A percentile compares a stretch with the other conserved stretches of the same genome.
phyloP scores from a whole-genome alignment of 2,888 invertebrate genomes.

The Cremastobaeus sp. region DNA sequence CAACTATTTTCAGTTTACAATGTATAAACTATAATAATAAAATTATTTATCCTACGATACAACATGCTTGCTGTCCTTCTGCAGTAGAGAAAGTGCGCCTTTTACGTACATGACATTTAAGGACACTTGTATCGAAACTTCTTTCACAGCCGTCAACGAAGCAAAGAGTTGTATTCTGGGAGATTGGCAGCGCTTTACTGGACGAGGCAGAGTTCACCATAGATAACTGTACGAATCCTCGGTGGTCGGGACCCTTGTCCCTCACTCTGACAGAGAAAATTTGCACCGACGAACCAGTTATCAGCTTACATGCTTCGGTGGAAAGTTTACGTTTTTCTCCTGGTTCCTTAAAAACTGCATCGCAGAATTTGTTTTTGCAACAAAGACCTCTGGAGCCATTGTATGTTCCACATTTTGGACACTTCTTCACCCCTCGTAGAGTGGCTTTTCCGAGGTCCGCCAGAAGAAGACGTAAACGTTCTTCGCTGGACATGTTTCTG shows the following conservation, averaged over 20 bases:
- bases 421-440: constrained; percentile 85
- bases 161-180: constrained; percentile 79
- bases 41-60: too few relatives aligned
- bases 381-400: constrained; percentile 87
- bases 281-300: constrained; percentile 82
- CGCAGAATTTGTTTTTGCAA: constrained; percentile 86
- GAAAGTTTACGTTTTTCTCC: constrained; percentile 80
- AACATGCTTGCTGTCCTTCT: too few relatives aligned
- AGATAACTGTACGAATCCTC: constrained; percentile 85
- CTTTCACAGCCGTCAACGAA: constrained; percentile 81
- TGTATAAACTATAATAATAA: too few relatives aligned
- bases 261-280: constrained; percentile 85
- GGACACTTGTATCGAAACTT: constrained; percentile 80
- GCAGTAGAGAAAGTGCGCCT: too few relatives aligned
- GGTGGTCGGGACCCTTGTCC: constrained; percentile 84
- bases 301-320: constrained; percentile 83
- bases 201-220: constrained; percentile 73
- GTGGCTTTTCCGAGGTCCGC: constrained; percentile 83
- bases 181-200: constrained; percentile 75
- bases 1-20: too few relatives aligned
- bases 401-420: constrained; percentile 86
- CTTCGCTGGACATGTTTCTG: constrained; percentile 78
- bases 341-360: constrained; percentile 83
- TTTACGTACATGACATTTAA: constrained; percentile 80
- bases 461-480: constrained; percentile 77